These are phyloP conservation scores for Montipora foliosa DNA, from an alignment of 64 coral and sea anemone species.

Conservation along the genomic window DNA sequence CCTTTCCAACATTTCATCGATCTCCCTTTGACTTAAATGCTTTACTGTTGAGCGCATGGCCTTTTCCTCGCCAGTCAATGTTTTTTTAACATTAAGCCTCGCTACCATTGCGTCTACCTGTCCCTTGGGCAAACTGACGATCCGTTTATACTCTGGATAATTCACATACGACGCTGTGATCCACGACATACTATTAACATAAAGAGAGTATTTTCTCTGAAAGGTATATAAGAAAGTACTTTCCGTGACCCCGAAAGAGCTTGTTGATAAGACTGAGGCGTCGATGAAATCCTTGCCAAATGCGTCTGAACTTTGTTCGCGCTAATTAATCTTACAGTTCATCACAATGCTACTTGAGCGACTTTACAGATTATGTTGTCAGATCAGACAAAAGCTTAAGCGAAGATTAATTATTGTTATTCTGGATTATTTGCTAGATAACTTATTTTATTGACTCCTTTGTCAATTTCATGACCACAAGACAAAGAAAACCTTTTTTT, in stretches of 20 bases:
- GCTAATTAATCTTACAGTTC: constrained; percentile 7
- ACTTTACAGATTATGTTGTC: background rate
- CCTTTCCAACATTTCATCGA: constrained; percentile 82
- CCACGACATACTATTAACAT: constrained; percentile 74
- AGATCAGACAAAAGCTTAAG: background rate
- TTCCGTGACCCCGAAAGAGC: constrained; percentile 20
- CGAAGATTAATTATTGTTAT: background rate
- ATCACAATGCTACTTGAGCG: background rate
- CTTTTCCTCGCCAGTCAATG: background rate
- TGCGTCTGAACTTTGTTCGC: background rate
- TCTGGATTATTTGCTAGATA: background rate
- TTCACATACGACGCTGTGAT: constrained; percentile 73
- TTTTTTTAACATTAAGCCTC: constrained; percentile 66
- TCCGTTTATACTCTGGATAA: constrained; percentile 73
- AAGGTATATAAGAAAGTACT: background rate
- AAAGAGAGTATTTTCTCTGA: background rate
- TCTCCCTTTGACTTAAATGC: constrained; percentile 47
- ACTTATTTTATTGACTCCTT: background rate
- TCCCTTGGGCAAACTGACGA: constrained; percentile 42
- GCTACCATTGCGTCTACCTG: constrained; percentile 67
- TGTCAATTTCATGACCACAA: background rate
- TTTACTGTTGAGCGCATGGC: background rate
- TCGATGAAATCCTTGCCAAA: background rate
- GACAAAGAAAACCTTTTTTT: background rate
- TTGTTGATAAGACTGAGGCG: background rate